Conservation (phyloP, 64 coral and sea anemone species). For the Pocillopora verrucosa region DNA sequence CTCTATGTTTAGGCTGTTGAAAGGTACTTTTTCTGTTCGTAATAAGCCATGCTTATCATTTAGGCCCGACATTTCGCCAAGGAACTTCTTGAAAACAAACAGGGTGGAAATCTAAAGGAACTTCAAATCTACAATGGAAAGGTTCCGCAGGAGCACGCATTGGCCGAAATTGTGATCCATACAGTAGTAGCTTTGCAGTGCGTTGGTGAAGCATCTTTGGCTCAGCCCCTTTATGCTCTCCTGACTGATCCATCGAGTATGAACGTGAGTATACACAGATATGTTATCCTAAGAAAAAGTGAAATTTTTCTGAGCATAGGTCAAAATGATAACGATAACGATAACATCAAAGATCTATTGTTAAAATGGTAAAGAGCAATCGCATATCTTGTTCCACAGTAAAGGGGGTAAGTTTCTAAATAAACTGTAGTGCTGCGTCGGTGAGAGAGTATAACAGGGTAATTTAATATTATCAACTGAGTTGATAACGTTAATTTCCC, state of each 20-base stretch:
- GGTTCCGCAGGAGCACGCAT: constrained; percentile 21
- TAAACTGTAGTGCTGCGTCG: too few relatives aligned
- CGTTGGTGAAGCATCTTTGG: constrained; percentile 9
- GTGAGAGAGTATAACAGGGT: too few relatives aligned
- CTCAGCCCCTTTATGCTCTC: constrained; percentile 6
- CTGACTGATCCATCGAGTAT: not conserved
- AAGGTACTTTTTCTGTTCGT: not conserved
- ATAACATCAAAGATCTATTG: too few relatives aligned
- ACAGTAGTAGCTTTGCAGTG: not conserved
- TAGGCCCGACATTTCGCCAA: constrained; percentile 16
- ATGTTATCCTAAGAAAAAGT: too few relatives aligned
- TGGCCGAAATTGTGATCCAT: constrained; percentile 45
- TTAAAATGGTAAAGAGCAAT: too few relatives aligned
- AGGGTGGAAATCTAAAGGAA: constrained; percentile 3
- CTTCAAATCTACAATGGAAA: constrained; percentile 10
- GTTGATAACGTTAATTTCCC: too few relatives aligned
- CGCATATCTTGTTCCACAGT: too few relatives aligned
- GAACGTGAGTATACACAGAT: not conserved
- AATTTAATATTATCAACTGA: too few relatives aligned
- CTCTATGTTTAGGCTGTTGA: too few relatives aligned
- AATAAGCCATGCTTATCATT: not conserved
- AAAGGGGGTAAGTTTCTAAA: too few relatives aligned
- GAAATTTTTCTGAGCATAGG: too few relatives aligned
- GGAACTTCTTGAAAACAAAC: constrained; percentile 10
- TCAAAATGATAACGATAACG: too few relatives aligned